phyloP scores from a whole-genome alignment of 2,797 vertebrate species.

The Arnoldichthys spilopterus region DNA sequence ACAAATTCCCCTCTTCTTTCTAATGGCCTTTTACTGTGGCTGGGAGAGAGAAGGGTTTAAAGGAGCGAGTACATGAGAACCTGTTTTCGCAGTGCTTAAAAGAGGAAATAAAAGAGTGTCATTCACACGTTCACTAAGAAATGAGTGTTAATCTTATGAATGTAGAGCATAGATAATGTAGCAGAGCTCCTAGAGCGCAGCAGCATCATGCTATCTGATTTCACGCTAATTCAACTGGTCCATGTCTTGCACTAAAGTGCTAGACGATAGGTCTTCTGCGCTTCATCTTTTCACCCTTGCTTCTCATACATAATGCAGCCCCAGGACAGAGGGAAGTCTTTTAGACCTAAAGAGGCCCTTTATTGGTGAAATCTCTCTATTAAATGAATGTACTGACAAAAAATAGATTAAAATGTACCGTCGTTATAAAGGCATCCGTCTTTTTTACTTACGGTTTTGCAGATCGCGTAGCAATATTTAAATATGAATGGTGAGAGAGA shows the following conservation, averaged over 20 bases:
- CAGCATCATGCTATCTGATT: neutral
- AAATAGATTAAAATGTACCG: too few species aligned
- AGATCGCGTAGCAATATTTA: neutral
- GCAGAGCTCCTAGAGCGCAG: neutral
- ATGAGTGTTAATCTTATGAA: neutral
- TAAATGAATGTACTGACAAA: neutral
- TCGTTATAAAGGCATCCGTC: too few species aligned
- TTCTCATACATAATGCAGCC: neutral
- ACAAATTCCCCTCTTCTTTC: constrained; percentile 60
- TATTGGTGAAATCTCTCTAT: neutral
- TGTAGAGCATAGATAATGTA: neutral
- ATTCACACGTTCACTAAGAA: too few species aligned
- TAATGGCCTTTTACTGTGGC: constrained; percentile 37
- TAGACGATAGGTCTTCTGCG: neutral
- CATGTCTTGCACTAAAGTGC: neutral
- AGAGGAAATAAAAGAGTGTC: neutral
- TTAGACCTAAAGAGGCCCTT: neutral
- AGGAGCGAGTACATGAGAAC: neutral
- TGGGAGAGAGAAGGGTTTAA: neutral
- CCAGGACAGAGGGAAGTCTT: neutral
- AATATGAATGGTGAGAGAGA: constrained; percentile 46
- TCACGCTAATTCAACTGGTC: neutral
- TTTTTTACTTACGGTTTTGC: neutral
- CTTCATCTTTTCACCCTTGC: neutral
- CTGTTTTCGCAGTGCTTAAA: neutral